phyloP scores from a whole-genome alignment of 2,797 vertebrate species.

The Phrynocephalus forsythii region DNA sequence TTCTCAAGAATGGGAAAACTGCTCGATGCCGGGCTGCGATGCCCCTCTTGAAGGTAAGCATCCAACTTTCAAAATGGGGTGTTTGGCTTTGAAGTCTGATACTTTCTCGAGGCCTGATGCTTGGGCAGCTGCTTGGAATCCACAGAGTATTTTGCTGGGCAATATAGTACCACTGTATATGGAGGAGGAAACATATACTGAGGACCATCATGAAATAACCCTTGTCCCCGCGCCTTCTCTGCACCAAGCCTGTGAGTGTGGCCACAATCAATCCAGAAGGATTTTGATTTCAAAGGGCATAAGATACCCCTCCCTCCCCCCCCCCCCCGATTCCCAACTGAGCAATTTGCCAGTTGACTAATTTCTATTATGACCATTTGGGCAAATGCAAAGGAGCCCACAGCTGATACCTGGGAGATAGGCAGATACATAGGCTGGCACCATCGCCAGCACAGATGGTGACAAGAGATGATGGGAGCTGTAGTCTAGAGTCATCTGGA shows the following conservation, averaged over 20 bases:
- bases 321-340: neutral
- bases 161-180: neutral
- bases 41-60: constrained; percentile 90
- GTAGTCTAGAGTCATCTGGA: neutral
- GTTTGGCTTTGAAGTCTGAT: neutral
- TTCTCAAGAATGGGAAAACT: constrained; percentile 95
- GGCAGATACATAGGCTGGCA: too few relatives aligned
- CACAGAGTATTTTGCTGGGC: neutral
- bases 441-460: neutral
- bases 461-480: neutral
- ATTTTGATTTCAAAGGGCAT: neutral
- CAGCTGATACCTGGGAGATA: neutral
- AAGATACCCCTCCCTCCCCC: neutral
- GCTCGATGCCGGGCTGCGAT: constrained; percentile 91
- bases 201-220: neutral
- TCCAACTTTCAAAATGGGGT: neutral
- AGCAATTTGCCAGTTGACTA: neutral
- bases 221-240: neutral
- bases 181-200: neutral
- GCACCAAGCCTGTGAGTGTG: neutral
- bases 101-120: neutral
- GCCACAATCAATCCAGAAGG: neutral
- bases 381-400: neutral
- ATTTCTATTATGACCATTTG: neutral
- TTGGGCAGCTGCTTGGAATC: neutral